Conservation (phyloP, 2,888 invertebrate species). For the Melanostoma scalare region DNA sequence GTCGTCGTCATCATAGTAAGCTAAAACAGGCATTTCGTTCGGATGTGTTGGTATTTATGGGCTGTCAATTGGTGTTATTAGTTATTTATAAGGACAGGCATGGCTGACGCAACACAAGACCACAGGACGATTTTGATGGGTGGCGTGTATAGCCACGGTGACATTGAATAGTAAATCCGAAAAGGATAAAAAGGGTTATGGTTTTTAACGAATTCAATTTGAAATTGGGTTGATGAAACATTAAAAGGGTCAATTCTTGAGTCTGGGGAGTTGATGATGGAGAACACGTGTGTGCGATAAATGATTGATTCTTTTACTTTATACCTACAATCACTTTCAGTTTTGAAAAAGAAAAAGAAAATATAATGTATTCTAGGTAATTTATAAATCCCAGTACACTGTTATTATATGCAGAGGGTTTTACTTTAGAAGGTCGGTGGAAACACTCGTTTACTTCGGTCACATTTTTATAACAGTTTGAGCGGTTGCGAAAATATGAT, state of each 20-base stretch:
- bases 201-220: slow-evolving; percentile 53
- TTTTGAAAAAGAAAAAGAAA: not conserved
- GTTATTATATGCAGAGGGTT: no score
- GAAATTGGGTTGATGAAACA: slow-evolving; percentile 65
- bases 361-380: slow-evolving; percentile 31
- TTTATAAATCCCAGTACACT: no score
- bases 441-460: no score
- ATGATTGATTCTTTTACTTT: slow-evolving; percentile 56
- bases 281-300: slow-evolving; percentile 57
- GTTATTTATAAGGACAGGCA: slow-evolving; percentile 65
- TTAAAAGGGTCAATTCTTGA: slow-evolving; percentile 62
- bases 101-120: slow-evolving; percentile 44
- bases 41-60: slow-evolving; percentile 71
- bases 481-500: no score
- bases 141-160: slow-evolving; percentile 7
- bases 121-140: slow-evolving; percentile 64
- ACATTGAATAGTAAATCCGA: slow-evolving; percentile 2
- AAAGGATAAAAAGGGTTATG: slow-evolving; percentile 62
- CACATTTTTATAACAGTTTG: no score
- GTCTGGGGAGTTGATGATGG: slow-evolving; percentile 60
- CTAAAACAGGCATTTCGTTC: slow-evolving; percentile 44
- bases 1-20: slow-evolving; percentile 42
- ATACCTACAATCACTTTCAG: not conserved
- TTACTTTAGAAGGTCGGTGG: no score
- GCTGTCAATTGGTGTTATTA: slow-evolving; percentile 70